phyloP scores from a whole-genome alignment of 2,888 invertebrate species.

The Catocala fraxini region DNA sequence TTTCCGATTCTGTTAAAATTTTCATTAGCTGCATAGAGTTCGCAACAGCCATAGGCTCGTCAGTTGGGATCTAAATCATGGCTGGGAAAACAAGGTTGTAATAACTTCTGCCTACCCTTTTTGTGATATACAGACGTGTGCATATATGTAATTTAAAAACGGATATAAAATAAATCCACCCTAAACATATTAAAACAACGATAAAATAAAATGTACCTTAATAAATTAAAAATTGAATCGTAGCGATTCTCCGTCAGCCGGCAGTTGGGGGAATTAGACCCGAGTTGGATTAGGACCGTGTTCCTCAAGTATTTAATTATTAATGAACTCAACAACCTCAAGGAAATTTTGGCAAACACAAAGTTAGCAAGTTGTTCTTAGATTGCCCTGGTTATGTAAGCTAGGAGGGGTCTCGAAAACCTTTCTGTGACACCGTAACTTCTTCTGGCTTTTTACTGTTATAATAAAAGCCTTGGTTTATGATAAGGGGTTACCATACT shows the following conservation, averaged over 20 bases:
- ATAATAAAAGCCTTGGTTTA: too few relatives aligned
- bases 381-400: conserved; percentile 5
- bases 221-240: conserved; percentile 1
- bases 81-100: too few relatives aligned
- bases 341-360: conserved; percentile 20
- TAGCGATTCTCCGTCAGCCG: conserved; percentile 2
- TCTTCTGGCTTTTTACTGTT: conserved; percentile 2
- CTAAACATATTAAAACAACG: not conserved
- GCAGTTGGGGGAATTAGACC: conserved; percentile 8
- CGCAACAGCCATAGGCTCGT: too few relatives aligned
- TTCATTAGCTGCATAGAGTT: too few relatives aligned
- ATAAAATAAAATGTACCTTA: not conserved
- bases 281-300: conserved; percentile 6
- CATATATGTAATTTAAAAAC: too few relatives aligned
- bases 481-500: too few relatives aligned
- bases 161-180: too few relatives aligned
- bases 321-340: conserved; percentile 15
- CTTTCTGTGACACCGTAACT: not conserved
- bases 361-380: conserved; percentile 14
- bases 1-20: too few relatives aligned
- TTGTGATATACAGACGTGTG: too few relatives aligned
- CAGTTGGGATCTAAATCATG: too few relatives aligned
- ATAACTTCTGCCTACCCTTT: too few relatives aligned
- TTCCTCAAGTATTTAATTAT: conserved; percentile 20
- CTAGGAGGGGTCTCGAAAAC: not conserved